Base-by-base conservation (phyloP, 2,113 vertebrate species). In the Brienomyrus longianalis region DNA sequence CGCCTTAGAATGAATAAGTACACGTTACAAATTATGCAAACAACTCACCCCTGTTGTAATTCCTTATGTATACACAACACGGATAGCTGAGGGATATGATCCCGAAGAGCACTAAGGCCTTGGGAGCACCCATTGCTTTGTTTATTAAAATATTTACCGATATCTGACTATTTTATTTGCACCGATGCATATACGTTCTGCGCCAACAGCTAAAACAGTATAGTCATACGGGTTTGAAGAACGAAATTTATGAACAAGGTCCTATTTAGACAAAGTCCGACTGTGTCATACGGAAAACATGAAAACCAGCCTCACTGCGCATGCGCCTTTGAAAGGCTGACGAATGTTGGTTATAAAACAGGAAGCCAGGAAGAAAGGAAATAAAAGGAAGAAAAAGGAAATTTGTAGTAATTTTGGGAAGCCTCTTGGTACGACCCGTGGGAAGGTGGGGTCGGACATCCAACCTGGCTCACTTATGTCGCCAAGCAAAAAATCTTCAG, bases 21-120 rank as follows among this genome's bases (percentile, higher is more conserved):
- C 3, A 21, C 1, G 43, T n/a, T 86, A 43, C 11, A 52, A n/a
- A 5, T 45, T 47, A 11, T 45, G 35, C 3, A 23, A 3, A 27
- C 7, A 27, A 15, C 51, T 56, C 59, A 89, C 89, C 89, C 2
- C 47, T 70, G 17, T 85, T 66, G 56, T 83, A 89, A 89, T 39
- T 89, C 83, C 47, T 89, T 83, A 59, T 9, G 10, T 43, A 89
- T 23, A n/a, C 54, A 47, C 35, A 48, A 51, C 89, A 89, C 54
- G 86, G 54, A 70, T 66, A 10, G 39, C 54, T 31, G 21, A 89
- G 43, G 9, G 83, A 89, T 45, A 89, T 2, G 43, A 86, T 66
- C 23, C 52, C 89, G 54, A 85, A 86, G 52, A 85, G 39, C 39
- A 59, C 52, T 21, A 86, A 17, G 13, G 83, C 84, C 83, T 50